These are phyloP conservation scores for Pipistrellus pygmaeus DNA, from an alignment of 2,797 vertebrate species.

Conservation along the genomic window DNA sequence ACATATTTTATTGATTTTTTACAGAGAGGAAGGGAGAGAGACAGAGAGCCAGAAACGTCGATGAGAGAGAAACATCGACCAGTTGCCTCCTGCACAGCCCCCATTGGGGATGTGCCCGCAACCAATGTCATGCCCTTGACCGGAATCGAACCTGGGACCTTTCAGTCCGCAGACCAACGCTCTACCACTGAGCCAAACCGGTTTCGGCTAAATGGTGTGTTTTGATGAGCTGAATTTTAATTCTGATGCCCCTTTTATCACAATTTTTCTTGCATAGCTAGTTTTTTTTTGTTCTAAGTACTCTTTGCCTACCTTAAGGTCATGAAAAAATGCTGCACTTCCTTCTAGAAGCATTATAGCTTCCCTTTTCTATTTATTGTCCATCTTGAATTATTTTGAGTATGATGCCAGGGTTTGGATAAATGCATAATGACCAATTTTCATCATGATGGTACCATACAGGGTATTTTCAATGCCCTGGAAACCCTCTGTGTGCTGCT, in stretches of 20 bases:
- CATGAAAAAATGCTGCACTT: not conserved
- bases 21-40: too few relatives aligned
- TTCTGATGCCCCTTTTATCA: not conserved
- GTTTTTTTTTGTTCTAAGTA: not conserved
- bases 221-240: slow-evolving; percentile 4
- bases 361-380: not conserved
- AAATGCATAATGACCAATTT: not conserved
- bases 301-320: not conserved
- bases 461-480: not conserved
- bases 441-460: not conserved
- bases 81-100: too few relatives aligned
- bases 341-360: not conserved
- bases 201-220: not conserved
- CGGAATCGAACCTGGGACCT: too few relatives aligned
- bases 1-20: too few relatives aligned
- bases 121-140: too few relatives aligned
- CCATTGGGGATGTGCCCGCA: too few relatives aligned
- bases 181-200: too few relatives aligned
- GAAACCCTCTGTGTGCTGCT: not conserved
- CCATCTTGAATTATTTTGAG: not conserved
- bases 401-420: not conserved
- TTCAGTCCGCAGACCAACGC: too few relatives aligned
- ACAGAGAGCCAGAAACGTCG: too few relatives aligned
- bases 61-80: too few relatives aligned
- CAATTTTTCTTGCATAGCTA: not conserved